Conservation (phyloP, 2,888 invertebrate genomes). For the Melinaea menophilus region DNA sequence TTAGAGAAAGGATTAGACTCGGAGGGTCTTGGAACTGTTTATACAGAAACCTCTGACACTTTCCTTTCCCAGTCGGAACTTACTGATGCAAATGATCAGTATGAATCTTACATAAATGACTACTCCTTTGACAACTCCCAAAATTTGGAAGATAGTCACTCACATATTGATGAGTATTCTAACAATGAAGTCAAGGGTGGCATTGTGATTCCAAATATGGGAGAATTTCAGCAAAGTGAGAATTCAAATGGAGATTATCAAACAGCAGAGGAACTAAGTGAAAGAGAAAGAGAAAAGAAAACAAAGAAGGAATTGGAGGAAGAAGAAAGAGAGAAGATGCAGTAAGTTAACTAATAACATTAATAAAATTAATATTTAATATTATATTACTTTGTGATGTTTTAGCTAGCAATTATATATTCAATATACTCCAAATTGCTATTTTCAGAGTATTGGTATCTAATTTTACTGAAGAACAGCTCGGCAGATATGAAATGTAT, state of each 20-base stretch:
- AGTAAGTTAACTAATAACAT: conserved; percentile 78
- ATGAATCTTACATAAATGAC: conserved; percentile 64
- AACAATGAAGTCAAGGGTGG: conserved; percentile 42
- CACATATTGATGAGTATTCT: conserved; percentile 44
- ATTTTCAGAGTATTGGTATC: conserved; percentile 93
- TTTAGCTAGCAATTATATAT: too few relatives aligned
- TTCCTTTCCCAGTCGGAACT: conserved; percentile 56
- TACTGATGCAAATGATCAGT: conserved; percentile 54
- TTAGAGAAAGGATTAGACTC: conserved; percentile 57
- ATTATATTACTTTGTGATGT: too few relatives aligned
- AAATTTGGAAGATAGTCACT: conserved; percentile 42
- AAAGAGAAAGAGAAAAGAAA: conserved; percentile 82
- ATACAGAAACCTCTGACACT: conserved; percentile 58
- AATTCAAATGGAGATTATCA: conserved; percentile 52
- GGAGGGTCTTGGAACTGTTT: conserved; percentile 69
- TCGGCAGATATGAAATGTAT: conserved; percentile 99
- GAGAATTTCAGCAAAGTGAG: conserved; percentile 58
- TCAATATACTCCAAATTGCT: too few relatives aligned
- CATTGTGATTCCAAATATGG: conserved; percentile 46
- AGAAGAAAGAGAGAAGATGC: conserved; percentile 97
- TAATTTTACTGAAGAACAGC: conserved; percentile 98
- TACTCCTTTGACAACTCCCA: conserved; percentile 59
- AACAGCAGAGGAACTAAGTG: conserved; percentile 67
- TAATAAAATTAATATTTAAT: too few relatives aligned
- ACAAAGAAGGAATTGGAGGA: conserved; percentile 92